Percentiles rank a stretch among this genome's conserved stretches.
phyloP scores from a whole-genome alignment of 2,888 invertebrate species.

The Lasioglossum calceatum region DNA sequence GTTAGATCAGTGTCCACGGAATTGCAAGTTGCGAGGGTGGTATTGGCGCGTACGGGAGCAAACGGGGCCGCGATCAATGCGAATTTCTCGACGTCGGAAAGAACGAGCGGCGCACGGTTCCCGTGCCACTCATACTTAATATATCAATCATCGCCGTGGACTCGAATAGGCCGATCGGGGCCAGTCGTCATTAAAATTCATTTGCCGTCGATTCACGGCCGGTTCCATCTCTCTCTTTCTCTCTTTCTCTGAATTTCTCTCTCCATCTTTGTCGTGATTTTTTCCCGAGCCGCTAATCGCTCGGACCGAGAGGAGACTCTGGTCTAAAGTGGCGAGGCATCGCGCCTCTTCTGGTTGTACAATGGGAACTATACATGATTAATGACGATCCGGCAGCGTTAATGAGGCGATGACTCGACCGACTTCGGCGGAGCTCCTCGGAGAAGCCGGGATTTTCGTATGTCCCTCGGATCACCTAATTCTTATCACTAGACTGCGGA shows the following conservation, averaged over 20 bases:
- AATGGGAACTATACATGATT: conserved; percentile 79
- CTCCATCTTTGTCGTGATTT: conserved; percentile 30
- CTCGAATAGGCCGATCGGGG: conserved; percentile 72
- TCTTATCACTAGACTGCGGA: not conserved
- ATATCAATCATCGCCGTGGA: conserved; percentile 76
- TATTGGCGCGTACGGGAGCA: conserved; percentile 8
- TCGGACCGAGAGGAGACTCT: conserved; percentile 11
- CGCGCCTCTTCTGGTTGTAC: conserved; percentile 53
- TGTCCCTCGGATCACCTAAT: not conserved
- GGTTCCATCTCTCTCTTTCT: conserved; percentile 29
- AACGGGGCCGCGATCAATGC: not conserved
- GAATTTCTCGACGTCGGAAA: conserved; percentile 12
- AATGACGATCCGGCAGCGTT: conserved; percentile 82
- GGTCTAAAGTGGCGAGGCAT: conserved; percentile 57
- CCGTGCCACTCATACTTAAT: conserved; percentile 63
- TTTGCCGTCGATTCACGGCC: conserved; percentile 79
- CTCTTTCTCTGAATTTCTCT: conserved; percentile 15
- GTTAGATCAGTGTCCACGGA: not conserved
- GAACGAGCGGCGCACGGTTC: conserved; percentile 13
- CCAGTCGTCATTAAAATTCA: conserved; percentile 80
- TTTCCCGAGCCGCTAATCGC: conserved; percentile 49
- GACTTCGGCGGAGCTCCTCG: conserved; percentile 81
- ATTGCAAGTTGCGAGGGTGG: not conserved
- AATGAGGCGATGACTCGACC: conserved; percentile 83
- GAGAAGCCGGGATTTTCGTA: conserved; percentile 47